Conservation (phyloP, 2,113 vertebrate species). For the Syngnathus scovelli region DNA sequence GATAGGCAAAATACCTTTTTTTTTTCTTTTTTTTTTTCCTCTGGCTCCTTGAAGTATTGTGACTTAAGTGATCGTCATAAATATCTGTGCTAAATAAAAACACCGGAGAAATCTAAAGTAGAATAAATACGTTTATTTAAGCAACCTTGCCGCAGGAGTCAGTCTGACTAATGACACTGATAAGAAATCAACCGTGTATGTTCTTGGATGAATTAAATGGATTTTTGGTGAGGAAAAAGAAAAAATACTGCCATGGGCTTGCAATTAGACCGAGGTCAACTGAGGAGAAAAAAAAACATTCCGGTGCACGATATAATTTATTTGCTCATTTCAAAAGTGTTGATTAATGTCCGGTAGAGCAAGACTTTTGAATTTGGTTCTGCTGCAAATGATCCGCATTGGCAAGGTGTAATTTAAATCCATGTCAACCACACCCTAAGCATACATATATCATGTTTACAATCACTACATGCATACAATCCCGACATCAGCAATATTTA, state of each 20-base stretch:
- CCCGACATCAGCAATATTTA: neutral
- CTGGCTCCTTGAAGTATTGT: neutral
- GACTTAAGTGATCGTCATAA: neutral
- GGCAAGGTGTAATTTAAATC: neutral
- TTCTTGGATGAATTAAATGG: constrained; percentile 20
- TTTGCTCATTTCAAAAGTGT: neutral
- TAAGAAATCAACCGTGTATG: constrained; percentile 31
- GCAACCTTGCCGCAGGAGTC: constrained; percentile 37
- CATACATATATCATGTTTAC: neutral
- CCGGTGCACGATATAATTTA: too few species aligned
- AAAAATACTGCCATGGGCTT: neutral
- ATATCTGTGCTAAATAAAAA: constrained; percentile 20
- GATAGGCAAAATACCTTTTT: neutral
- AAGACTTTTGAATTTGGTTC: neutral
- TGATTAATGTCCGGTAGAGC: neutral
- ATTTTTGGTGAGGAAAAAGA: constrained; percentile 6
- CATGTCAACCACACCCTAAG: neutral
- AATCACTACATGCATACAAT: neutral
- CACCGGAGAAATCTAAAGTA: constrained; percentile 17
- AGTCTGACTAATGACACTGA: constrained; percentile 23
- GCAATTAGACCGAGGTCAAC: neutral
- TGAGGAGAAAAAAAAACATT: neutral
- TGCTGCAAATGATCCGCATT: neutral
- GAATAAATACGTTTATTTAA: constrained; percentile 19
- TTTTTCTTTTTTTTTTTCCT: neutral